Base-by-base conservation (phyloP, 2,113 vertebrate species). In the Neopipo cinnamomea region DNA sequence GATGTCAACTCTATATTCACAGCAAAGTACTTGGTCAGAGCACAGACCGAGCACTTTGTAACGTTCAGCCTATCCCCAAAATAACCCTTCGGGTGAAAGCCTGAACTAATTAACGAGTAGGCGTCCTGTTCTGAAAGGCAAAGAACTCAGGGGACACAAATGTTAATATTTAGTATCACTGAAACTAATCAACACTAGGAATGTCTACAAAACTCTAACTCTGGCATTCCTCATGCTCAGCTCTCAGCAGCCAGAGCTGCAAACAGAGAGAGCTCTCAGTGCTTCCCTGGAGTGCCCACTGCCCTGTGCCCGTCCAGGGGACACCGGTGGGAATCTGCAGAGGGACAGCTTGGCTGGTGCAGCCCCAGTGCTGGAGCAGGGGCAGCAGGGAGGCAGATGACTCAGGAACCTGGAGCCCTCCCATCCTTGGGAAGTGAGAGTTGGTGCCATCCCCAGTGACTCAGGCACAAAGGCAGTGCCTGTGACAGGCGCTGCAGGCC, bases 21-120 rank as follows among this genome's bases (percentile, higher is more conserved):
- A 95, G 91, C 46, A 82, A 91, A 79, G 66, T 50, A 82, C 46
- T 93, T 76, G 94, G 91, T 96, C 91, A 88, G 87, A 95, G 53
- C 70, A 92, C 53, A 95, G 71, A 46, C 73, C 46, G 81, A 97
- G 78, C 91, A 73, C 81, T 93, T 82, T 89, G 56, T 65, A 89
- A 76, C 28, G 8, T 74, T 89, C 75, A 72, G 84, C 70, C 91
- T 89, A 76, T 77, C 91, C 77, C 84, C 89, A 76, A 73, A 96
- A 96, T 72, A 95, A 89, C 62, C 87, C 87, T 53, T 92, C 0
- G 62, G 94, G 91, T 91, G 91, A 94, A 94, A 96, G 62, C 81
- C 67, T 88, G 41, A 79, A 76, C 88, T 93, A 92, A 91, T 95
- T 95, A 96, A 90, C 5, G 5, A 91, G 84, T 93, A 88, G 87